Evolutionary conservation across 64 coral and sea anemone species (phyloP), one percentile per base, ranked within the genome.

Genomic region (Actinia equina): DNA sequence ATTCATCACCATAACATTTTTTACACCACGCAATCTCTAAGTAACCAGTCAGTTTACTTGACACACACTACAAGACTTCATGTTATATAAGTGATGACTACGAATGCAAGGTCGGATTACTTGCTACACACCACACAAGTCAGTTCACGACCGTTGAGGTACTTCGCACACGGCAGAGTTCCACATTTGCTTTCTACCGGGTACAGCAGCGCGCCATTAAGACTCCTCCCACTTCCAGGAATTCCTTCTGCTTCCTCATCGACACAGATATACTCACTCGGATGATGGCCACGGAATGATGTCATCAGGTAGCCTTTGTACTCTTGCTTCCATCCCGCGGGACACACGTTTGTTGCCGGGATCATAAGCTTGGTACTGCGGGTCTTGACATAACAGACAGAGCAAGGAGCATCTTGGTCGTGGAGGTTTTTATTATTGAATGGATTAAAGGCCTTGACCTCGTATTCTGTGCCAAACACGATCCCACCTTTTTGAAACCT

Each of bases 41-140:
- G 4, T 8, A 8, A 49, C 46, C 46, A 49, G 46, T 49, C 46
- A 49, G 46, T 49, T 49, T 49, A 49, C 52, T 90, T 90, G 46
- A 52, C 83, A 60, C 92, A 94, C 20, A 94, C 92, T 8, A 88
- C 92, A 45, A 37, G 30, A 37, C 30, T 37, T 37, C 12, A 6
- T 54, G 12, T 54, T 54, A 8, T 54, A 12, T 12, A 54, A 54
- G 52, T 54, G 12, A 54, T 54, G 52, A 54, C 52, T 54, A 54
- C 52, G 6, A 63, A 25, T 4, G 23, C 23, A 6, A 25, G n/a
- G 0, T 82, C 43, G 16, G 6, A 83, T 89, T 82, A 94, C 52
- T 90, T 90, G 46, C 63, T 86, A 60, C 92, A 94, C 20, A 94
- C 92, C 7, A 88, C 92, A 45, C 92, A 90, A n/a, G 83, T 94